Conservation (phyloP, 2,113 vertebrate species). For the Andinoacara biseriatus region DNA sequence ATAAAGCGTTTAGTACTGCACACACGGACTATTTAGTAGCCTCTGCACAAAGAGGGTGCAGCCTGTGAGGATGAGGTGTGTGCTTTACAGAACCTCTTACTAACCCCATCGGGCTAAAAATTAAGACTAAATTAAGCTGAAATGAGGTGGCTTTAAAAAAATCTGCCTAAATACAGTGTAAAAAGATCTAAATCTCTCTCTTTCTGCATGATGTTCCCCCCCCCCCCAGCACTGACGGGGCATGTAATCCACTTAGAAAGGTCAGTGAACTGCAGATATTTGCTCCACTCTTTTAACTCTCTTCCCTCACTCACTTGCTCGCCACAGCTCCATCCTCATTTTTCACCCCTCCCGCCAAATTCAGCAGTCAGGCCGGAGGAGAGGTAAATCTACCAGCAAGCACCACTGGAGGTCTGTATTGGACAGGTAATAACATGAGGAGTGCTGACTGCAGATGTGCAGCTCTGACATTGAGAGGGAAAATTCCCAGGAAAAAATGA, state of each 20-base stretch:
- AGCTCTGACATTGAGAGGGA: background rate
- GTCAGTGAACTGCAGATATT: slow-evolving; percentile 75
- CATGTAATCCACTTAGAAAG: slow-evolving; percentile 74
- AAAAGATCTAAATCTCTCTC: slow-evolving; percentile 6
- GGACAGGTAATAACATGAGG: background rate
- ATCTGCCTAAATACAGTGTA: background rate
- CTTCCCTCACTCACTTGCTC: background rate
- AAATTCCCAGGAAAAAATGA: background rate
- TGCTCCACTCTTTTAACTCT: slow-evolving; percentile 33
- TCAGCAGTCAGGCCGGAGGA: background rate
- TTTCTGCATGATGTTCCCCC: background rate
- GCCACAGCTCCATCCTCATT: slow-evolving; percentile 7
- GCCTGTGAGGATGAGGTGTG: background rate
- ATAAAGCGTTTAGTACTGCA: background rate
- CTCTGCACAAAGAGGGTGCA: background rate
- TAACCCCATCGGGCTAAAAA: background rate
- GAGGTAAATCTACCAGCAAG: background rate
- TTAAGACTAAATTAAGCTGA: background rate
- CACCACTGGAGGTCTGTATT: slow-evolving; percentile 1
- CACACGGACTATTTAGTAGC: background rate
- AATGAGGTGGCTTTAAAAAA: background rate
- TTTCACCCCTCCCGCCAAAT: background rate
- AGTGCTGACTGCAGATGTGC: background rate
- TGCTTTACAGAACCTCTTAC: background rate
- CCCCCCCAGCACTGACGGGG: slow-evolving; percentile 38